Evolutionary conservation across 2,797 vertebrate genomes (phyloP), one percentile per base, ranked within the genome.

Genomic region (Clarias fuscus): DNA sequence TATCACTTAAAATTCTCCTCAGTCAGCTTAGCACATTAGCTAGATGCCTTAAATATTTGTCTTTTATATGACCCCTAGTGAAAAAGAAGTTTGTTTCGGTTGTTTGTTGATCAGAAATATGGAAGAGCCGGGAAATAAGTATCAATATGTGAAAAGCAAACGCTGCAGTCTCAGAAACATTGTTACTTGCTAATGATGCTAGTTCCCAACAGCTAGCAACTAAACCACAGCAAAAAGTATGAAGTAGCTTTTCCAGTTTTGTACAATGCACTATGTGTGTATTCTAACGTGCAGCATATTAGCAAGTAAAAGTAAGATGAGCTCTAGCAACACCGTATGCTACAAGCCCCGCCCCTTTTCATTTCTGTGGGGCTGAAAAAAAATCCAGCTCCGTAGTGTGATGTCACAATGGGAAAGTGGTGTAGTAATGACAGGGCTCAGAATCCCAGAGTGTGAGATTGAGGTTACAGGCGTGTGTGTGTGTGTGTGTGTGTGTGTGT

Each of bases 381-480:
- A 30, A 7, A 33, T 59, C 33, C 15, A 30, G 77, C 61, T 40
- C 59, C 83, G 7, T 58, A 10, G 43, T 85, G 84, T 85, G 84
- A 85, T 27, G 75, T 85, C 53, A 70, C 56, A 48, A 43, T 4
- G 64, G 13, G 33, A 76, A 72, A 70, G 56, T 61, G 64, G 37
- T 43, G 22, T 22, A 70, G 65, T 79, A 79, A 59, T 79, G 64
- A 76, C 84, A 17, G 70, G 56, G 40, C 14, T 33, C 70, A 67
- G 70, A 43, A 33, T 22, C 67, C 43, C 5, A 8, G 62, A 10
- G 20, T 79, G 83, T 79, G 17, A 83, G 85, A 61, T 22, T 84
- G 85, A 24, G 85, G 80, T 70, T 79, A 71, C 33, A 30, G 8
- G 75, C 40, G 73, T 72, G 62, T 77, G 27, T 62, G 76, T 37